Percentiles rank a stretch among this genome's conserved stretches.
Evolutionary conservation across 2,113 vertebrate genomes (phyloP).

Genomic region (Bothrops jararaca): DNA sequence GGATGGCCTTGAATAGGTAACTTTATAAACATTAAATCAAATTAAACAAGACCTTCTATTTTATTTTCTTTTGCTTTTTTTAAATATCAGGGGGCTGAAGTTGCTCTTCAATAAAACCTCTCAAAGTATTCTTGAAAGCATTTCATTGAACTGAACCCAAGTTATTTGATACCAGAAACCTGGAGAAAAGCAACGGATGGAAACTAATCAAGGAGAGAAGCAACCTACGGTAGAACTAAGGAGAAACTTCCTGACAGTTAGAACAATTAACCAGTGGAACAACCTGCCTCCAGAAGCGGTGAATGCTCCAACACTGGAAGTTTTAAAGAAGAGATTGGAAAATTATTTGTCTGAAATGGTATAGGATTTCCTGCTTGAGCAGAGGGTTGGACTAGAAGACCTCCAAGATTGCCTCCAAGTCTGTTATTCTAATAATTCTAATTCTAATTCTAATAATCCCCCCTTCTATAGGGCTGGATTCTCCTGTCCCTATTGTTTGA

Average conservation of each 20-base stretch:
- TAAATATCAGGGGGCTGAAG: constrained; percentile 22
- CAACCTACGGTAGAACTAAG: no score
- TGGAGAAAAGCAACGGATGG: constrained; percentile 26
- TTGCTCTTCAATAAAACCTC: constrained; percentile 44
- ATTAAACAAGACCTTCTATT: constrained; percentile 23
- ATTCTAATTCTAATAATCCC: not conserved
- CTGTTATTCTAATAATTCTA: no score
- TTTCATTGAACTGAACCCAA: constrained; percentile 29
- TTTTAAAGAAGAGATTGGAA: no score
- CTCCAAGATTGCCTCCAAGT: no score
- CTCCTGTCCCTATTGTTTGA: not conserved
- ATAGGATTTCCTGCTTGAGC: no score
- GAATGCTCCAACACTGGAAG: no score
- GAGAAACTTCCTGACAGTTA: no score
- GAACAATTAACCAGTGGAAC: no score
- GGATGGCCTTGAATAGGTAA: constrained; percentile 26
- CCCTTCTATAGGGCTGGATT: not conserved
- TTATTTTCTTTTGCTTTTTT: not conserved
- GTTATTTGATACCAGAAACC: constrained; percentile 35
- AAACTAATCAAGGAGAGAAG: no score
- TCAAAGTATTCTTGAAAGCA: constrained; percentile 45
- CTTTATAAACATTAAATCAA: constrained; percentile 23
- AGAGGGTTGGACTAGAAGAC: no score
- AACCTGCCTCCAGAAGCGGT: no score
- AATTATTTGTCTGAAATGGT: no score